Base-by-base conservation (phyloP, 2,888 invertebrate genomes). In the Lomographa bimaculata region DNA sequence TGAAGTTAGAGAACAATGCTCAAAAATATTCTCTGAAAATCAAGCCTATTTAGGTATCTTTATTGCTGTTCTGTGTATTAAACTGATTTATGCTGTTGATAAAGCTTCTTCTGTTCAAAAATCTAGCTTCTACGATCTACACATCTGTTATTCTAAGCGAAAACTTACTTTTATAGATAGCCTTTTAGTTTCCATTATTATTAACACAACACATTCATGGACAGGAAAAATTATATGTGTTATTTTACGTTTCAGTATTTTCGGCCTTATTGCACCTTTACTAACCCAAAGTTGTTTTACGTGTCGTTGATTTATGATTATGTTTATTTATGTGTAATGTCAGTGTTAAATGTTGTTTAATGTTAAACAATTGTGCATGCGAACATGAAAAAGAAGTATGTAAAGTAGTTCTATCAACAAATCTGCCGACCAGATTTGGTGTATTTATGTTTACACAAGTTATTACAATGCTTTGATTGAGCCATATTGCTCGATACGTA, bases 201-300 rank as follows among this genome's bases (percentile, higher is more conserved):
- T 42, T 79, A 77, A 79, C 77, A 75, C 77, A 75, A 79, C 79
- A 84, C 83, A 74, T 78, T 85, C 87, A 83, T 89, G 86, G 86
- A 81, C 73, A 74, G 84, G 85, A 73, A 74, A 71, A 62, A 14
- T n/a, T 51, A 46, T 46, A 55, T 55, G 54, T 50, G 54, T 46
- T 56, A 48, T 42, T 56, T 47, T 57, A 52, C 48, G 45, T 60
- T 57, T 45, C 43, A 42, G 53, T 60, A 14, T 60, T 60, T 54
- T 43, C 33, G 47, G 71, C 69, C 79, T 71, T 14, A 39, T 52
- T 64, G 61, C 76, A 81, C 79, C 79, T 52, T 64, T 79, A 81
- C 82, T 85, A 85, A 85, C 82, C 70, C 71, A 65, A 70, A 60
- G 33, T 52, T n/a, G 10, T 7, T 27, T 25, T 30, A 0, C 7